Conservation (phyloP, 2,113 vertebrate genomes). For the Haemorhous mexicanus region DNA sequence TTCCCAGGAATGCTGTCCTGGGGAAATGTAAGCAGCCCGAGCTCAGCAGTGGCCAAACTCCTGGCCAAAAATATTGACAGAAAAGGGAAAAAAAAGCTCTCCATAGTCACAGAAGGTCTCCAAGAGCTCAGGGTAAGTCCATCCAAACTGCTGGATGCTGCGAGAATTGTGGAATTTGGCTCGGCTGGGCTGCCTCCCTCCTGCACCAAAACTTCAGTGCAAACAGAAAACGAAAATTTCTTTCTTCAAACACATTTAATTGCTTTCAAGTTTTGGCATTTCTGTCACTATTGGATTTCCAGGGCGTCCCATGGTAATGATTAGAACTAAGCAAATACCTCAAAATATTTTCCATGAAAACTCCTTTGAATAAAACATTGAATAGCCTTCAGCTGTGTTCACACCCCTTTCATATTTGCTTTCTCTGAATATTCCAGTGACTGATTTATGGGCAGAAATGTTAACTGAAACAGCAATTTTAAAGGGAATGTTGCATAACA, state of each 20-base stretch:
- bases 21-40: background rate
- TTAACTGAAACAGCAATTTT: slow-evolving; percentile 52
- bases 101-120: background rate
- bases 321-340: slow-evolving; percentile 67
- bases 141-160: background rate
- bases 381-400: slow-evolving; percentile 67
- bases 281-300: slow-evolving; percentile 52
- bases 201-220: slow-evolving; percentile 17
- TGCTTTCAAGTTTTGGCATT: slow-evolving; percentile 63
- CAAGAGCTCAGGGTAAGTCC: background rate
- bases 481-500: slow-evolving; percentile 26
- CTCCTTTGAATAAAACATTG: slow-evolving; percentile 63
- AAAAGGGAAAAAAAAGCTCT: background rate
- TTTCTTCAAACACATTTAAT: slow-evolving; percentile 50
- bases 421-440: slow-evolving; percentile 65
- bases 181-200: background rate
- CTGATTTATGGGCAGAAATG: slow-evolving; percentile 63
- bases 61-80: background rate
- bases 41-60: background rate
- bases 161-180: slow-evolving; percentile 5
- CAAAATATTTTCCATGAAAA: slow-evolving; percentile 60
- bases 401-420: slow-evolving; percentile 66
- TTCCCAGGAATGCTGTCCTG: background rate
- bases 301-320: slow-evolving; percentile 54
- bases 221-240: slow-evolving; percentile 13